Evolutionary conservation across 2,797 vertebrate genomes (phyloP).

Genomic region (Phoebastria nigripes): DNA sequence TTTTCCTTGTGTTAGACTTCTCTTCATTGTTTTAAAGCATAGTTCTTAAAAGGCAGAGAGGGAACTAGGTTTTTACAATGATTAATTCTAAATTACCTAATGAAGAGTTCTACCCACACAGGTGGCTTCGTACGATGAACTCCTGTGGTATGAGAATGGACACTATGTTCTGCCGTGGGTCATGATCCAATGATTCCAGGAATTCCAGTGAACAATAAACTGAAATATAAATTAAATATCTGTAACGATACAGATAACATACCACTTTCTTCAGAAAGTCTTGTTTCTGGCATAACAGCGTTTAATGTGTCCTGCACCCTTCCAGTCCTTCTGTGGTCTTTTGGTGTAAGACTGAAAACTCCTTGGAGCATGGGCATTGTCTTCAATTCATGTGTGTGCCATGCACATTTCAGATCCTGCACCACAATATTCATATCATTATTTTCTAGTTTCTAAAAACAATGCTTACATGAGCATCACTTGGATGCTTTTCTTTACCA

Average conservation of each 20-base stretch:
- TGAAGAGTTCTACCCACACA: neutral
- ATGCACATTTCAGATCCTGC: neutral
- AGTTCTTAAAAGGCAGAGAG: neutral
- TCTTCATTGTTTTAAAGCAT: neutral
- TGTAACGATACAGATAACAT: neutral
- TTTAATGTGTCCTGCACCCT: neutral
- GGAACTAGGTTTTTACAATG: neutral
- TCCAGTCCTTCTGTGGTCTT: neutral
- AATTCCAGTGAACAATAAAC: neutral
- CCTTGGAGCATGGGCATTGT: neutral
- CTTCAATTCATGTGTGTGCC: neutral
- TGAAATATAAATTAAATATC: neutral
- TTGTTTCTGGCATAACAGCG: neutral
- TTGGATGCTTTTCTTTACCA: neutral
- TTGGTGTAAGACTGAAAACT: neutral
- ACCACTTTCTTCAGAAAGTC: neutral
- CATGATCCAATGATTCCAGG: neutral
- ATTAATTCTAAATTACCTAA: neutral
- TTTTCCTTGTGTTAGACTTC: neutral
- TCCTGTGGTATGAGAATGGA: neutral
- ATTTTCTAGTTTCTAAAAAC: neutral
- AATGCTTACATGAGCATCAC: neutral
- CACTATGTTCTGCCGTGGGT: neutral
- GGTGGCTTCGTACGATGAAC: neutral
- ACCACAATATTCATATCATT: neutral